These are phyloP conservation scores for Tetanocera ferruginea DNA, from an alignment of 2,888 invertebrate genomes.

Conservation along the genomic window DNA sequence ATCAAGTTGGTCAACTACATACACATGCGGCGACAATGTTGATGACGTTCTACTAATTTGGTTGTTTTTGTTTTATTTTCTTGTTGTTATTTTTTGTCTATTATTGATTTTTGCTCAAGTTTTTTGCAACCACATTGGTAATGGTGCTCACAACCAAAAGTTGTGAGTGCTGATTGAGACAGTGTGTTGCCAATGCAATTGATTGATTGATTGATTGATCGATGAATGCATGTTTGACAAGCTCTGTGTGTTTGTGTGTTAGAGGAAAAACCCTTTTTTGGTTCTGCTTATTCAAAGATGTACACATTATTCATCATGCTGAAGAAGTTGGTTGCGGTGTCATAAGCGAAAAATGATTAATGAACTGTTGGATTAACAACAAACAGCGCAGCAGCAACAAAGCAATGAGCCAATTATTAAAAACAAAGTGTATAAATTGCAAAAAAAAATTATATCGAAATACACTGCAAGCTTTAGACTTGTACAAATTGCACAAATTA, in stretches of 20 bases:
- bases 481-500: not conserved
- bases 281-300: not conserved
- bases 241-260: not conserved
- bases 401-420: not conserved
- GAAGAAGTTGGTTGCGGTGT: conserved; percentile 13
- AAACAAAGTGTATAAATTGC: not conserved
- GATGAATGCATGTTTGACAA: not conserved
- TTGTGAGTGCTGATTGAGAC: conserved; percentile 20
- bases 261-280: not conserved
- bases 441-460: not conserved
- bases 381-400: not conserved
- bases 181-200: conserved; percentile 25
- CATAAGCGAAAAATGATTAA: conserved; percentile 30
- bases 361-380: conserved; percentile 10
- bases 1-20: conserved; percentile 12
- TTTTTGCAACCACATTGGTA: not conserved
- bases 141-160: not conserved
- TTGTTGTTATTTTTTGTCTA: not conserved
- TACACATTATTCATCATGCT: conserved; percentile 1
- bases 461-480: not conserved
- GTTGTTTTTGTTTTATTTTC: not conserved
- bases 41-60: conserved; percentile 29
- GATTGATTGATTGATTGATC: conserved; percentile 32
- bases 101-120: not conserved
- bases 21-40: not conserved